phyloP scores from a whole-genome alignment of 2,888 invertebrate species.

The Mesodorylaimus sp. region DNA sequence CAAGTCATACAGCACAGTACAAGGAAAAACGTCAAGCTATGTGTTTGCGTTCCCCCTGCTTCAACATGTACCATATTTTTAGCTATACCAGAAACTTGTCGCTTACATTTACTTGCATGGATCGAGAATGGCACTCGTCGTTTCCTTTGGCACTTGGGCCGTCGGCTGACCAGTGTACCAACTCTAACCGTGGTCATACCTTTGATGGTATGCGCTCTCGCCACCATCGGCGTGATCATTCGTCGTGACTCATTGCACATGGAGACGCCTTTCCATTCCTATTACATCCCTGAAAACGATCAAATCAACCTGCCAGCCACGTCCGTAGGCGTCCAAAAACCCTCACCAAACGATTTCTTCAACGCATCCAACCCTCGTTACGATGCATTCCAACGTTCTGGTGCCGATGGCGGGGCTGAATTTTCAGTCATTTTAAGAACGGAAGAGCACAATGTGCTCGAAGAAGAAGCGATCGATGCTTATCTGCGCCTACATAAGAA shows the following conservation, averaged over 20 bases:
- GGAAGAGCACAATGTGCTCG: not conserved
- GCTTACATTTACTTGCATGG: too few species aligned
- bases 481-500: conserved; percentile 1
- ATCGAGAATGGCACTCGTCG: not conserved
- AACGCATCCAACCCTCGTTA: not conserved
- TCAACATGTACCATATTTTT: too few species aligned
- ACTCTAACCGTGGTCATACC: not conserved
- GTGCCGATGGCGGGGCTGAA: not conserved
- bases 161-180: not conserved
- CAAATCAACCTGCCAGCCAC: not conserved
- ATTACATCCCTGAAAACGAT: not conserved
- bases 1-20: too few species aligned
- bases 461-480: conserved; percentile 7
- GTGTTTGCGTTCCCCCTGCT: too few species aligned
- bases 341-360: not conserved
- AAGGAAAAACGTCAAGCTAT: too few species aligned
- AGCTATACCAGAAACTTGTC: too few species aligned
- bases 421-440: conserved; percentile 16
- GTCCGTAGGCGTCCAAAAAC: not conserved
- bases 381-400: not conserved
- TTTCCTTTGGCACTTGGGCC: not conserved
- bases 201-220: not conserved
- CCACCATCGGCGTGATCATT: not conserved
- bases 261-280: not conserved
- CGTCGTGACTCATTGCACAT: not conserved